A percentile compares a stretch with the other conserved stretches of the same genome.
Evolutionary conservation across 2,888 invertebrate species (phyloP).

Genomic region (Eledona agricola): DNA sequence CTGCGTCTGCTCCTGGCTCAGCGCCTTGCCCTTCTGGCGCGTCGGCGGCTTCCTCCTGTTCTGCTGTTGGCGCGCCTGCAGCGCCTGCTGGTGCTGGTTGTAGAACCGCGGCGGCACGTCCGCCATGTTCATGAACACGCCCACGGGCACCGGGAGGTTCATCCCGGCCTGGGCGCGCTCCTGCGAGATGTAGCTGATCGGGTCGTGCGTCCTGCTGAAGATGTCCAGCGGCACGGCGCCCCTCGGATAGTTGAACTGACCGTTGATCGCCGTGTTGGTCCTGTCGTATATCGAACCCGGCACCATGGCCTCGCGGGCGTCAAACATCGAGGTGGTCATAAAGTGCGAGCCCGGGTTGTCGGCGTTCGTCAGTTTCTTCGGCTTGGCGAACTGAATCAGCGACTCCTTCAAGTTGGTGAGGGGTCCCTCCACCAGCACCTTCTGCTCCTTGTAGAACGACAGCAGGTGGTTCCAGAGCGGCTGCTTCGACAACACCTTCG

Average conservation of each 20-base stretch:
- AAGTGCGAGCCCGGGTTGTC: slow-evolving; percentile 97
- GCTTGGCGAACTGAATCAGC: slow-evolving; percentile 95
- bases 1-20: slow-evolving; percentile 61
- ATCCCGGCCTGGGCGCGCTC: slow-evolving; percentile 80
- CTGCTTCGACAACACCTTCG: slow-evolving; percentile 98
- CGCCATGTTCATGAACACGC: slow-evolving; percentile 93
- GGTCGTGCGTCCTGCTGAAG: slow-evolving; percentile 82
- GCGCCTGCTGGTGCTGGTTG: slow-evolving; percentile 76
- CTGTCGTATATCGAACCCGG: slow-evolving; percentile 94
- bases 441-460: slow-evolving; percentile 97
- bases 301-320: slow-evolving; percentile 93
- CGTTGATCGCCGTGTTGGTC: slow-evolving; percentile 60
- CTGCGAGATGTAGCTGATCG: slow-evolving; percentile 91
- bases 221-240: slow-evolving; percentile 66
- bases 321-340: slow-evolving; percentile 97
- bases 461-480: slow-evolving; percentile 98
- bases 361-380: slow-evolving; percentile 93
- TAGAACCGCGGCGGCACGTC: slow-evolving; percentile 79
- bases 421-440: slow-evolving; percentile 96
- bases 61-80: slow-evolving; percentile 65
- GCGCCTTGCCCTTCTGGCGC: slow-evolving; percentile 39
- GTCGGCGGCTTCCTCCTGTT: slow-evolving; percentile 46
- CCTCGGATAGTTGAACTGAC: slow-evolving; percentile 54
- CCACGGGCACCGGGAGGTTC: slow-evolving; percentile 90
- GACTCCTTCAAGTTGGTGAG: slow-evolving; percentile 96